A percentile compares a stretch with the other conserved stretches of the same genome.
These are phyloP conservation scores for Aegithalos caudatus DNA, from an alignment of 2,113 vertebrate genomes.

Conservation along the genomic window DNA sequence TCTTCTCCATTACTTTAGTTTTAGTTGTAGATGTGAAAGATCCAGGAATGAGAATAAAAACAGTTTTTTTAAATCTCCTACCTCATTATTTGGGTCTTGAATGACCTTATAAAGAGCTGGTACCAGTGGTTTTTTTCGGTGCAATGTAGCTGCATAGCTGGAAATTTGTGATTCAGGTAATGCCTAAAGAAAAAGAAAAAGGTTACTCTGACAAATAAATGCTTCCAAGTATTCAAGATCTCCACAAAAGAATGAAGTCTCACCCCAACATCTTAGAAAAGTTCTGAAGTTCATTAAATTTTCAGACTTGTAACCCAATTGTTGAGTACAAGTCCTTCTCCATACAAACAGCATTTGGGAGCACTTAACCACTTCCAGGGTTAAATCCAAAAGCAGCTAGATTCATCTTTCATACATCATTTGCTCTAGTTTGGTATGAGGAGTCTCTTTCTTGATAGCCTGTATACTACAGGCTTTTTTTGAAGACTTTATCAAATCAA, in stretches of 20 bases:
- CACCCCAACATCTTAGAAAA: not conserved
- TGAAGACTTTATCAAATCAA: not conserved
- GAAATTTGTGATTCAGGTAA: constrained; percentile 92
- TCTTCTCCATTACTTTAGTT: not conserved
- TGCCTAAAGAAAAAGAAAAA: constrained; percentile 68
- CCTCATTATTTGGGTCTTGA: constrained; percentile 94
- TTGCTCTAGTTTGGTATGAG: not conserved
- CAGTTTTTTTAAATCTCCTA: constrained; percentile 45
- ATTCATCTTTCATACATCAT: not conserved
- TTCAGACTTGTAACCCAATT: not conserved
- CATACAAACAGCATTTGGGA: not conserved
- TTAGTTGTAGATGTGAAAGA: not conserved
- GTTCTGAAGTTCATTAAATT: not conserved
- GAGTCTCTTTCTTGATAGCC: not conserved
- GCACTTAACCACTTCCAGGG: not conserved
- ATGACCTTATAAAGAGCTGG: constrained; percentile 94
- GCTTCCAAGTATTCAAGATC: not conserved
- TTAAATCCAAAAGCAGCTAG: not conserved
- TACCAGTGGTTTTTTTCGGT: constrained; percentile 90
- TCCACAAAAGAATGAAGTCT: not conserved
- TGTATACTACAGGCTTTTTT: not conserved
- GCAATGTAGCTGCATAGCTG: constrained; percentile 90
- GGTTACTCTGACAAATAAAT: not conserved
- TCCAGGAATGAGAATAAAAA: not conserved
- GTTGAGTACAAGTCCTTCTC: not conserved